A percentile compares a stretch with the other conserved stretches of the same genome.
Conservation (phyloP, 2,888 invertebrate species). For the Apotomis betuletana region DNA sequence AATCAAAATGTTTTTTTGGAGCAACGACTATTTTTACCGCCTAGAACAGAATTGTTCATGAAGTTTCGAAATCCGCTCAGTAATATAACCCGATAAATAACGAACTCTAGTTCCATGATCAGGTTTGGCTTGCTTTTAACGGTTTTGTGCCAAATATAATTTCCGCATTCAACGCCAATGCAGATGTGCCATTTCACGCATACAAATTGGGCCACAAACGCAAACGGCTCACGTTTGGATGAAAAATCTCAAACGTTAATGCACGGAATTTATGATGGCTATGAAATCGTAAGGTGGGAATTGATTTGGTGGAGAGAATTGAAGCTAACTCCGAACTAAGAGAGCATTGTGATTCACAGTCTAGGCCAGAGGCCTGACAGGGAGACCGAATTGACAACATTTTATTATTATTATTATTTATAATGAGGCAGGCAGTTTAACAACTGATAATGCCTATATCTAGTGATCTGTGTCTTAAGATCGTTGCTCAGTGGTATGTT, state of each 20-base stretch:
- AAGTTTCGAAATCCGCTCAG: not conserved
- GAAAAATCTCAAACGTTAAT: conserved; percentile 20
- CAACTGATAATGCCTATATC: no score
- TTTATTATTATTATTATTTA: no score
- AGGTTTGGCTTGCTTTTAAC: conserved; percentile 61
- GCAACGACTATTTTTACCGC: no score
- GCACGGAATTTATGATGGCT: conserved; percentile 5
- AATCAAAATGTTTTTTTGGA: no score
- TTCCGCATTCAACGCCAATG: conserved; percentile 69
- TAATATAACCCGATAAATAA: conserved; percentile 27
- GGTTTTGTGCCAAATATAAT: conserved; percentile 68
- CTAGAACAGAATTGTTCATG: no score
- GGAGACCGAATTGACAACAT: no score
- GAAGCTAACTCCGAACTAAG: not conserved
- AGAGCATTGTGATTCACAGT: not conserved
- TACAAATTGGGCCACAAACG: conserved; percentile 61
- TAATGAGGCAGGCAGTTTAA: no score
- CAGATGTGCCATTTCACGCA: conserved; percentile 75
- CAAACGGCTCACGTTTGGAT: conserved; percentile 25
- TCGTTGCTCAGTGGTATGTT: no score
- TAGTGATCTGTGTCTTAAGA: no score
- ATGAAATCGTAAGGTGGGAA: not conserved
- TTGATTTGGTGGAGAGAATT: not conserved
- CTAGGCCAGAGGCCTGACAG: no score
- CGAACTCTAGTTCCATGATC: conserved; percentile 44